phyloP scores from a whole-genome alignment of 2,113 vertebrate species.

The Oreocharis arfaki region DNA sequence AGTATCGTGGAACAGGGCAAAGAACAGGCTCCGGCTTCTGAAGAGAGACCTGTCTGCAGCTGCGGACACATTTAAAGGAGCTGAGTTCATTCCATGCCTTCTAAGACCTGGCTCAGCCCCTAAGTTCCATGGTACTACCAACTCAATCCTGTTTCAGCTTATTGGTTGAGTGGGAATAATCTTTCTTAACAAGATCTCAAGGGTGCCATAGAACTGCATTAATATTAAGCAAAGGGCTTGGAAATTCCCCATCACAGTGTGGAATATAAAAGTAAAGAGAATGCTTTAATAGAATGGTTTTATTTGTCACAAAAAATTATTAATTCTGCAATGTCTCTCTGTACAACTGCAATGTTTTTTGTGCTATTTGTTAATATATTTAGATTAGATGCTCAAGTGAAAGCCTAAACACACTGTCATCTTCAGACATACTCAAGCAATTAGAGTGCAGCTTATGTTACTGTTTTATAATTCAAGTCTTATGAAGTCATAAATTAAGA shows the following conservation, averaged over 20 bases:
- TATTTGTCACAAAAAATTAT: not conserved
- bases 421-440: constrained; percentile 59
- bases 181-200: not conserved
- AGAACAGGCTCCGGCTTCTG: not conserved
- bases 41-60: not conserved
- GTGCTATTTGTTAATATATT: constrained; percentile 56
- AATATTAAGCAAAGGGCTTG: not conserved
- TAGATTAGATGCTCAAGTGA: constrained; percentile 67
- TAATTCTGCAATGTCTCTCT: not conserved
- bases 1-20: not conserved
- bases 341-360: not conserved
- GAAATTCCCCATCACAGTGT: not conserved
- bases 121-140: not conserved
- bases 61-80: rapidly evolving
- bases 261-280: not conserved
- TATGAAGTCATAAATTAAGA: constrained; percentile 64
- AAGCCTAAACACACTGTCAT: constrained; percentile 62
- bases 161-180: not conserved
- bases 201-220: not conserved
- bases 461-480: constrained; percentile 59
- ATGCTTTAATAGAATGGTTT: not conserved
- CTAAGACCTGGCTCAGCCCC: not conserved
- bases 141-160: not conserved
- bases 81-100: not conserved
- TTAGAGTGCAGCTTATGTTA: constrained; percentile 58